Base-by-base conservation (phyloP, 2,888 invertebrate genomes). In the Caenorhabditis afra region DNA sequence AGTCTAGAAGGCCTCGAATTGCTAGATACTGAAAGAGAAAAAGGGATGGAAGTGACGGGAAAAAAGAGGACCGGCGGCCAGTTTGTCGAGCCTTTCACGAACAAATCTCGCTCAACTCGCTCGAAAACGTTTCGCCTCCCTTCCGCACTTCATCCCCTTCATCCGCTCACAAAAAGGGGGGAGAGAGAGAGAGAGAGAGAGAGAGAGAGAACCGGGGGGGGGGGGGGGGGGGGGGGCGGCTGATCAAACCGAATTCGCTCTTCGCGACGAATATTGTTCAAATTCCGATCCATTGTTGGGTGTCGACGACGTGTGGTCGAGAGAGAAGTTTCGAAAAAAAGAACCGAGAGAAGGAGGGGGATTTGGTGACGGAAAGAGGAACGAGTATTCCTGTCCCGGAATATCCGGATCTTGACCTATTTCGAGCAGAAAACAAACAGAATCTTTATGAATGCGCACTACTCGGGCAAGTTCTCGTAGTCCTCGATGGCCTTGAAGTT, bases 201-300 rank as follows among this genome's bases (percentile, higher is more conserved):
- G 3, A 3, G 53, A 23, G 49, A 59, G 47, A 70, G 45, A 58
- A n/a, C n/a, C n/a, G n/a, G n/a, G n/a, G n/a, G n/a, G n/a, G n/a
- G n/a, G n/a, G n/a, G n/a, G n/a, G n/a, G 45, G 45, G n/a, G 55
- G 14, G 45, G 52, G 20, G 37, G 29, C 71, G 50, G 62, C 71
- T 71, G 71, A 71, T 71, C 71, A 71, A 71, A 71, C 62, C 49
- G 18, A 71, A 71, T 55, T 70, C 68, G 53, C 53, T 37, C 45
- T 37, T 35, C 45, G n/a, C n/a, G n/a, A n/a, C n/a, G 66, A 66
- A 55, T 55, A 47, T 66, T 55, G 65, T 68, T 70, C 68, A 59
- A 44, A 22, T 50, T n/a, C 41, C 53, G 16, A 35, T 55, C 66
- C 44, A 62, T 70, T 70, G 70, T 70, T 61, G 70, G 53, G n/a